These are phyloP conservation scores for Ooceraea biroi DNA, from an alignment of 1,140 invertebrate genomes.

Conservation along the genomic window DNA sequence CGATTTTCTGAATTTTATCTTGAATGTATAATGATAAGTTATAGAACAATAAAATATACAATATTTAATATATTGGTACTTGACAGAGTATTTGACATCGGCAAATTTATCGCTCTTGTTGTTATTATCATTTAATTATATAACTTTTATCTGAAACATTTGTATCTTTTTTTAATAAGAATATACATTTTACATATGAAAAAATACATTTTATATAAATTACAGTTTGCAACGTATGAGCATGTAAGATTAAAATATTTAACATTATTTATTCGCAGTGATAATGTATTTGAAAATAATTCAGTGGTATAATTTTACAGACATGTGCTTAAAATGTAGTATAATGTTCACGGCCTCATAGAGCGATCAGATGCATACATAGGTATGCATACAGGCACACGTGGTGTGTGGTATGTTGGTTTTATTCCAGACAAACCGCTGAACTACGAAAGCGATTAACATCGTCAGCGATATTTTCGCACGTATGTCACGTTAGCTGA, in stretches of 20 bases:
- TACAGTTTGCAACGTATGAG: not conserved
- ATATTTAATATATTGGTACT: not conserved
- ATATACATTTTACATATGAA: not conserved
- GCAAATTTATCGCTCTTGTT: not conserved
- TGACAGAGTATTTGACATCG: too few relatives aligned
- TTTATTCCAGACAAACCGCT: constrained; percentile 38
- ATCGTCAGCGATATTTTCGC: constrained; percentile 54
- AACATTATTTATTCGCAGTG: constrained; percentile 3
- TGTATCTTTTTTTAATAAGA: not conserved
- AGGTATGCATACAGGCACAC: not conserved
- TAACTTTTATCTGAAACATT: too few relatives aligned
- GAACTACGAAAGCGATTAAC: constrained; percentile 50
- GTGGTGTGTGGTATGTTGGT: not conserved
- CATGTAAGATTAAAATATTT: not conserved
- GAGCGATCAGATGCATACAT: not conserved
- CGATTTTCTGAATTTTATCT: constrained; percentile 17
- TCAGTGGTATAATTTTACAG: constrained; percentile 1
- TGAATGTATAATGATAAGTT: constrained; percentile 3
- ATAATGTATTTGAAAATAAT: not conserved
- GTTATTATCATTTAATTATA: not conserved
- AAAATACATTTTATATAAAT: not conserved
- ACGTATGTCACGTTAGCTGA: constrained; percentile 45
- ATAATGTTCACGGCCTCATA: constrained; percentile 14
- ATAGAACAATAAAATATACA: constrained; percentile 4
- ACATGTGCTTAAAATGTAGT: not conserved